Conservation (phyloP, 2,888 invertebrate species). For the Caenorhabditis sp. region DNA sequence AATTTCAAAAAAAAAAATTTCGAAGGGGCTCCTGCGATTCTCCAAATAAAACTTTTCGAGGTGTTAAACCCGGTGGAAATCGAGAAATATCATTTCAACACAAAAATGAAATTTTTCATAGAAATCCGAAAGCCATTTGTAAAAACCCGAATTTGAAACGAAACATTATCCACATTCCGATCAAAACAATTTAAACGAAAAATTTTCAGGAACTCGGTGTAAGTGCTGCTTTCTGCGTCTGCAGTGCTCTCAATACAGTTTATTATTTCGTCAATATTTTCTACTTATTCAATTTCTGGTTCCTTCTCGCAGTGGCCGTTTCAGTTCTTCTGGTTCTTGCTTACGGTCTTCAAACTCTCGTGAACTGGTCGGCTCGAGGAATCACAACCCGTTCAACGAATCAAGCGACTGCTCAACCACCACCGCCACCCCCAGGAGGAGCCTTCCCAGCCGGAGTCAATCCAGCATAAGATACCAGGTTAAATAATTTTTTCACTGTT, state of each 20-base stretch:
- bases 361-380: constrained; percentile 25
- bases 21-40: no score
- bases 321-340: constrained; percentile 28
- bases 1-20: no score
- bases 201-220: constrained; percentile 38
- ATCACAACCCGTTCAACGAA: constrained; percentile 9
- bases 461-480: constrained; percentile 34
- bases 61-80: no score
- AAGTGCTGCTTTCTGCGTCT: constrained; percentile 37
- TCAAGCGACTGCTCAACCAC: constrained; percentile 42
- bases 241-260: constrained; percentile 44
- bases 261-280: constrained; percentile 51
- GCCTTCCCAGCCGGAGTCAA: constrained; percentile 45
- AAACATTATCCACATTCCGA: no score
- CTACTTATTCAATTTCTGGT: constrained; percentile 46
- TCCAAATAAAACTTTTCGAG: no score
- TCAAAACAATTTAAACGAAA: no score
- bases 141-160: no score
- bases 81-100: no score
- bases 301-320: constrained; percentile 26
- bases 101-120: no score
- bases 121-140: no score
- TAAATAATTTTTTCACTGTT: neutral
- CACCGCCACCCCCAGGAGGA: constrained; percentile 8
- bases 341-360: constrained; percentile 33